Base-by-base conservation (phyloP, 2,113 vertebrate species). In the Loxodonta africana region DNA sequence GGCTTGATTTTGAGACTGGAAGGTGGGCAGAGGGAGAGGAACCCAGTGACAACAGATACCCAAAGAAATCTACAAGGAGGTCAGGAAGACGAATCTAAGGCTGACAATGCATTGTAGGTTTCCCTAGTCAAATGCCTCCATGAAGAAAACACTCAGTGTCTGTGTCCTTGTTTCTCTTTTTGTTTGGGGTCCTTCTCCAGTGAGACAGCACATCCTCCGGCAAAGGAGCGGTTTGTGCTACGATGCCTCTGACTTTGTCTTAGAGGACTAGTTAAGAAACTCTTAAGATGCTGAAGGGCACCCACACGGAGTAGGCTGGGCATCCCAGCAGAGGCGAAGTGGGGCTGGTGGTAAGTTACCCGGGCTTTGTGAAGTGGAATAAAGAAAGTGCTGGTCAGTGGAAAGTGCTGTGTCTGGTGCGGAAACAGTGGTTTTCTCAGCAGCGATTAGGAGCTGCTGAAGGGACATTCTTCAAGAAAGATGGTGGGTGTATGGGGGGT, bases 251-350 rank as follows among this genome's bases (percentile, higher is more conserved):
- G 83, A 95, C 76, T 98, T 93, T 53, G 94, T 90, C 90, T 95
- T 94, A 76, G 90, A 96, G 95, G 95, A 98, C 97, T 97, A 97
- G 96, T 97, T 95, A 83, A 89, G 95, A 94, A 96, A 97, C 97
- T 96, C 95, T 62, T 44, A 83, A 69, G 95, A 96, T 98, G 97
- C 96, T 86, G 84, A 97, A 97, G 90, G 93, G 95, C 85, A 81
- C 30, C 7, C 14, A 15, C 87, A 87, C 95, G 87, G 95, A 97
- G 95, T 98, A 95, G 87, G 51, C 95, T 60, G 9, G 95, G 87
- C 4, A 33, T 96, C 74, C 87, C 57, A 46, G 82, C 14, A 46
- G 96, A 93, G 92, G 83, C 81, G 78, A 77, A 93, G 96, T 20
- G 18, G n/a, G 92, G 69, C 84, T 95, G 92, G 92, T 95, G 93